phyloP scores from a whole-genome alignment of 1,140 invertebrate genomes.

The Laupala kohalensis region DNA sequence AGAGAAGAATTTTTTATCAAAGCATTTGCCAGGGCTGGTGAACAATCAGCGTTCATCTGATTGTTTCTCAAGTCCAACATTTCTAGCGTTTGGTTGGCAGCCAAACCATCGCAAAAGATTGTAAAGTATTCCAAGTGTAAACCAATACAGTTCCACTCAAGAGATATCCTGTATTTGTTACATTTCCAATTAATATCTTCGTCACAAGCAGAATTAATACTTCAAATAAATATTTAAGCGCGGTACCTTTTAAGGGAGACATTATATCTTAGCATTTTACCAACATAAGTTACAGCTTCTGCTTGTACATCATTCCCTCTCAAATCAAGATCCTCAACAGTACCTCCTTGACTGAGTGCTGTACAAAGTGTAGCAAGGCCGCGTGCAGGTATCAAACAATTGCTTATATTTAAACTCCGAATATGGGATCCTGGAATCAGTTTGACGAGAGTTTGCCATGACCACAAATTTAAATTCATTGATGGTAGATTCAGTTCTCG shows the following conservation, averaged over 20 bases:
- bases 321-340: constrained; percentile 25
- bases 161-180: constrained; percentile 17
- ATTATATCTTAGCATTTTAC: constrained; percentile 23
- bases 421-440: constrained; percentile 5
- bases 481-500: constrained; percentile 3
- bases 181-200: background rate
- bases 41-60: constrained; percentile 27
- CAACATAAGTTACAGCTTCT: constrained; percentile 23
- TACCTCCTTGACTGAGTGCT: constrained; percentile 26
- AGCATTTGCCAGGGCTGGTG: constrained; percentile 21
- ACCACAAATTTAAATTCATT: background rate
- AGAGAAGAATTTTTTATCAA: constrained; percentile 26
- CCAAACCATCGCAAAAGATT: constrained; percentile 28
- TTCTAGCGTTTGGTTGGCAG: constrained; percentile 28
- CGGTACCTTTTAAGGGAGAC: constrained; percentile 23
- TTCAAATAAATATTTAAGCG: too few relatives aligned
- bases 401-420: constrained; percentile 18
- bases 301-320: constrained; percentile 32
- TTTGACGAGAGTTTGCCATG: constrained; percentile 8
- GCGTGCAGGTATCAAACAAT: constrained; percentile 28
- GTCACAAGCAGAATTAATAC: background rate
- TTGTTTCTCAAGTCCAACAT: constrained; percentile 31
- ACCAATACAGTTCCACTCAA: constrained; percentile 32
- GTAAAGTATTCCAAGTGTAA: constrained; percentile 24
- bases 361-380: constrained; percentile 23